phyloP scores from a whole-genome alignment of 1,140 invertebrate genomes.

The Drosophila nikananu region DNA sequence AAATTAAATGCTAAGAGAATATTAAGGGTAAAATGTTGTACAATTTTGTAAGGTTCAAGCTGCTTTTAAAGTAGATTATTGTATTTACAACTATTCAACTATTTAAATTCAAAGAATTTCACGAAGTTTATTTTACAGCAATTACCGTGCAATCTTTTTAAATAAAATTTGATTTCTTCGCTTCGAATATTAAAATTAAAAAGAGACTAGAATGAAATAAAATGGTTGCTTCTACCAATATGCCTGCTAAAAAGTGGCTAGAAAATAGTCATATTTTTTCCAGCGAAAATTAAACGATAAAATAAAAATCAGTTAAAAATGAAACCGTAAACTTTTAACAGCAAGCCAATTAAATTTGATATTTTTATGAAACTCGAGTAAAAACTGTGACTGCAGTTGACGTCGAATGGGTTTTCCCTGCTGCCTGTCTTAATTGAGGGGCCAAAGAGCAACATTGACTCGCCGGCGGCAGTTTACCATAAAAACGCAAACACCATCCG shows the following conservation, averaged over 20 bases:
- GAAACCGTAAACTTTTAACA: neutral
- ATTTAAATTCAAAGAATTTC: neutral
- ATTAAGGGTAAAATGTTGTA: neutral
- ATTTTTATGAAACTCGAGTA: neutral
- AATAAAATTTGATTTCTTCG: neutral
- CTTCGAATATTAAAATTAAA: neutral
- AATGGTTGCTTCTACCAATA: too few species aligned
- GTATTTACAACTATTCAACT: neutral
- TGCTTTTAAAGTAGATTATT: neutral
- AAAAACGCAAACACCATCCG: constrained; percentile 59
- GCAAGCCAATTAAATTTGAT: neutral
- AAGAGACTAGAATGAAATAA: too few species aligned
- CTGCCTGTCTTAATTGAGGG: constrained; percentile 33
- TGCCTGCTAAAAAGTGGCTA: neutral
- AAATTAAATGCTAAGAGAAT: neutral
- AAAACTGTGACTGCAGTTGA: constrained; percentile 6
- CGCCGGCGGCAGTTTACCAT: constrained; percentile 35
- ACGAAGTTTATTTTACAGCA: neutral
- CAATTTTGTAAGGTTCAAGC: neutral
- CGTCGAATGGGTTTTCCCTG: constrained; percentile 27
- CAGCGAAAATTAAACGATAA: too few species aligned
- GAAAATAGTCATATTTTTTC: neutral
- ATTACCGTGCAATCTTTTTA: neutral
- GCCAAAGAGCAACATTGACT: constrained; percentile 34
- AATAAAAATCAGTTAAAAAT: neutral